phyloP scores from a whole-genome alignment of 2,797 vertebrate genomes.

The Phoxinus dragarum region DNA sequence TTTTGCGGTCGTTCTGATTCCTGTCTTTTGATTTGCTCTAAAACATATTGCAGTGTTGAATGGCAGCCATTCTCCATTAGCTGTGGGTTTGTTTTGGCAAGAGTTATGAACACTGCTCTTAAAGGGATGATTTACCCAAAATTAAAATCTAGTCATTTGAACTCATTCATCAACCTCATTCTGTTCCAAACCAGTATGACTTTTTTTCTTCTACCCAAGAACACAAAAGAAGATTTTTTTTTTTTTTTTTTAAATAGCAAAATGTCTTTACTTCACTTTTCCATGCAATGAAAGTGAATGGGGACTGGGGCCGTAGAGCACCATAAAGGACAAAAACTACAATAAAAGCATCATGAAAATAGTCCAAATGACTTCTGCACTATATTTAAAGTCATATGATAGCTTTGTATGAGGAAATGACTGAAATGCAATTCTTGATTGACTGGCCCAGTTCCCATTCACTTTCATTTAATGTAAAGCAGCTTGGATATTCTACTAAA shows the following conservation, averaged over 20 bases:
- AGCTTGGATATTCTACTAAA: background rate
- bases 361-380: background rate
- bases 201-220: background rate
- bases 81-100: slow-evolving; percentile 23
- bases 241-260: no score
- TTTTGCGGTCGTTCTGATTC: background rate
- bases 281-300: background rate
- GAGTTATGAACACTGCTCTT: slow-evolving; percentile 3
- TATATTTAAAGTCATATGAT: background rate
- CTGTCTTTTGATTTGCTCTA: slow-evolving; percentile 1
- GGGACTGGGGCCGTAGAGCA: background rate
- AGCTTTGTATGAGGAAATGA: background rate
- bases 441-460: background rate
- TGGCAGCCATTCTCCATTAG: slow-evolving; percentile 18
- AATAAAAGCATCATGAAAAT: background rate
- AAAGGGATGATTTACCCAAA: slow-evolving; percentile 2
- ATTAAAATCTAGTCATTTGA: background rate
- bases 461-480: background rate
- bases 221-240: background rate
- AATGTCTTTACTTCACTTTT: background rate
- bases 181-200: background rate
- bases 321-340: background rate
- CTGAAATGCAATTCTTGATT: background rate
- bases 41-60: slow-evolving; percentile 11
- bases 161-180: background rate